phyloP scores from a whole-genome alignment of 2,113 vertebrate species.

The Lasiurus cinereus region DNA sequence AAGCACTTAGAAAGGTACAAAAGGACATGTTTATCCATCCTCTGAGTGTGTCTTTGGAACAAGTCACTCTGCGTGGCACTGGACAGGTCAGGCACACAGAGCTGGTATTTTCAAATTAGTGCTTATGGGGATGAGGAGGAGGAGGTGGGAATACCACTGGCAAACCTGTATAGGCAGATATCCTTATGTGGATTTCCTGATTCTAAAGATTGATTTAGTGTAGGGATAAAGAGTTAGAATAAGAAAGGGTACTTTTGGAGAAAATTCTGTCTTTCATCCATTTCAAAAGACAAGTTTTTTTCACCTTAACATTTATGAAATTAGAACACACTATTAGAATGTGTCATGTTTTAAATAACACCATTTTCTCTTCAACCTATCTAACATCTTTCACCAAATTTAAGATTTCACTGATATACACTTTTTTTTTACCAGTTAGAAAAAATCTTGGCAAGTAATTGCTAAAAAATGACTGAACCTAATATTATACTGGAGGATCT shows the following conservation, averaged over 20 bases:
- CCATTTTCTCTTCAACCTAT: neutral
- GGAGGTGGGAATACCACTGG: neutral
- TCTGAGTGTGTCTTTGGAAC: neutral
- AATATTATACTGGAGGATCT: neutral
- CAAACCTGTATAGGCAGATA: neutral
- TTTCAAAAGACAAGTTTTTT: neutral
- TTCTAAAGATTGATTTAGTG: neutral
- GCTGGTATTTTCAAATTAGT: slow-evolving; percentile 36
- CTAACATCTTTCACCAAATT: neutral
- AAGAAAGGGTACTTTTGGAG: neutral
- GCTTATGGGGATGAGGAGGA: neutral
- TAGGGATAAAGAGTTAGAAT: neutral
- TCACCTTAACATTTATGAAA: slow-evolving; percentile 40
- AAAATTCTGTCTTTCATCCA: slow-evolving; percentile 11
- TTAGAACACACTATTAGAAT: neutral
- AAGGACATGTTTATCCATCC: neutral
- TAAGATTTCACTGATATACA: neutral
- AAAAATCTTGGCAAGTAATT: slow-evolving; percentile 21
- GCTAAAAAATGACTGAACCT: neutral
- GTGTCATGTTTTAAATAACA: neutral
- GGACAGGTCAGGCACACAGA: neutral
- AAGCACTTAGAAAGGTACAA: neutral
- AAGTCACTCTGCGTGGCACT: neutral
- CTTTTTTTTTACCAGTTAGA: slow-evolving; percentile 15
- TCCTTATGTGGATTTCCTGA: neutral